These are phyloP conservation scores for Geotrypetes seraphini DNA, from an alignment of 2,797 vertebrate genomes.

Conservation along the genomic window DNA sequence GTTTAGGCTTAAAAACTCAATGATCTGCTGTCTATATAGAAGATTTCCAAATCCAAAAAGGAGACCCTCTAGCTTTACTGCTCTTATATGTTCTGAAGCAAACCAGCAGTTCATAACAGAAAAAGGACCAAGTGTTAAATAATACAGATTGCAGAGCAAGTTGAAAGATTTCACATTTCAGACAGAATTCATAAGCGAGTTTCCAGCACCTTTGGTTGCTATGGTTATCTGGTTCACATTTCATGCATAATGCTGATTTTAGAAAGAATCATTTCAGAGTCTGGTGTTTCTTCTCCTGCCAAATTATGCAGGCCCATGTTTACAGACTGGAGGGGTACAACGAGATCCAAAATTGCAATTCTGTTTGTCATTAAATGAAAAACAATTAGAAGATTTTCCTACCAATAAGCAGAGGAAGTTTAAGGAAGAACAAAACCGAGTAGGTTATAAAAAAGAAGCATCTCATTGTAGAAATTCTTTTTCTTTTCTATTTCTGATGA, in stretches of 20 bases:
- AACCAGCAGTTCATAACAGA: background rate
- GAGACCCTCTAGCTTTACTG: background rate
- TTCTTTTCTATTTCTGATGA: no score
- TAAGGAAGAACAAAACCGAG: no score
- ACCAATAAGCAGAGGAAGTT: no score
- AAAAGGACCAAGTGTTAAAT: background rate
- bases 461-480: no score
- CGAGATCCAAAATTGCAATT: no score
- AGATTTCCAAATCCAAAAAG: constrained; percentile 16
- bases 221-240: background rate
- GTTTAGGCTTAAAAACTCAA: constrained; percentile 3
- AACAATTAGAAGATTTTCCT: no score
- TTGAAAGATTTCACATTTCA: background rate
- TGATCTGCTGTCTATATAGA: background rate
- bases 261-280: background rate
- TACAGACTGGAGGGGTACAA: no score
- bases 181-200: background rate
- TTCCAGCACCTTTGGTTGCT: background rate
- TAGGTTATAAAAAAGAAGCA: no score
- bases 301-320: no score
- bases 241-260: background rate
- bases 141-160: background rate
- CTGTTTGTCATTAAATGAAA: no score
- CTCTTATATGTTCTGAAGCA: background rate
- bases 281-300: background rate